phyloP scores from a whole-genome alignment of 2,113 vertebrate genomes.

The Phyllostomus discolor region DNA sequence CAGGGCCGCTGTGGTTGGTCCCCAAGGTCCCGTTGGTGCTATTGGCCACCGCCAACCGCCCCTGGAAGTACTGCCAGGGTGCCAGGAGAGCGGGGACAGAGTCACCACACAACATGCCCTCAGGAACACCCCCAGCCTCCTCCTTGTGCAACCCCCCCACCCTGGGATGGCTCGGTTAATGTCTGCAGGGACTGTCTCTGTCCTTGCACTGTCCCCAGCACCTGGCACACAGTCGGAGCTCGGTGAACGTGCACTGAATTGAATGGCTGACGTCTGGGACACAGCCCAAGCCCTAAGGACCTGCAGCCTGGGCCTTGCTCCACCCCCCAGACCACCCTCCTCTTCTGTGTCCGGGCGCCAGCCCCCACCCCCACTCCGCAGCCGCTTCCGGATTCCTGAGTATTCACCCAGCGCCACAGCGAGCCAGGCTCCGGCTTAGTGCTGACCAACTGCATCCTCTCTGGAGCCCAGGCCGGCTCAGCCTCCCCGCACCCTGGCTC shows the following conservation, averaged over 20 bases:
- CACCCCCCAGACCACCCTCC: not conserved
- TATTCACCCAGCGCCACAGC: not conserved
- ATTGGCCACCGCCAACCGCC: constrained; percentile 72
- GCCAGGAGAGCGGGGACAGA: not conserved
- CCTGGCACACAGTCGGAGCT: not conserved
- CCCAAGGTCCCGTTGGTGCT: not conserved
- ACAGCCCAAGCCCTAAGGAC: not conserved
- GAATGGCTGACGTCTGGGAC: not conserved
- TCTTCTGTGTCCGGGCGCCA: not conserved
- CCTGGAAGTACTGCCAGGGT: constrained; percentile 86
- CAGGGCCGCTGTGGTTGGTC: constrained; percentile 62
- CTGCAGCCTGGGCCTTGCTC: not conserved
- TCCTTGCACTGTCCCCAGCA: not conserved
- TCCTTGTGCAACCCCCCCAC: not conserved
- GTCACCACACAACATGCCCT: not conserved
- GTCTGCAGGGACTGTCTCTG: not conserved
- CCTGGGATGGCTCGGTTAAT: not conserved
- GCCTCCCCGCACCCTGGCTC: not conserved
- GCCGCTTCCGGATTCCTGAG: not conserved
- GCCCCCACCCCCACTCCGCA: not conserved
- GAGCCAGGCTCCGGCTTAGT: not conserved
- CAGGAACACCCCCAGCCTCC: not conserved
- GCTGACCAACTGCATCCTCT: not conserved
- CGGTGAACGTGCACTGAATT: not conserved
- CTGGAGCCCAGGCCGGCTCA: not conserved